Conservation (phyloP, 1,140 invertebrate species). For the Pentalonia nigronervosa region DNA sequence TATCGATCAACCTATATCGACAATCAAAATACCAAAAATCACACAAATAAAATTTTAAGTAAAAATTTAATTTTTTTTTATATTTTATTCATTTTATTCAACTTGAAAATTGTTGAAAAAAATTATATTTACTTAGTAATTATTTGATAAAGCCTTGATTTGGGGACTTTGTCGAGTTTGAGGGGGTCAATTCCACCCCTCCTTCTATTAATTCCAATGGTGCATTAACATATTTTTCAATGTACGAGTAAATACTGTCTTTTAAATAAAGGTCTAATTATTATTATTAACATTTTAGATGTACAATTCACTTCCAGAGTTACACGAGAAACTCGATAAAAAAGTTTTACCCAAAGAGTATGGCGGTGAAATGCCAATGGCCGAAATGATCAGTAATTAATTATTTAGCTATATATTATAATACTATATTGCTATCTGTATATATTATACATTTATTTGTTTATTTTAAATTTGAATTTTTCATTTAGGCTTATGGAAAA, state of each 20-base stretch:
- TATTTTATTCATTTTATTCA: no score
- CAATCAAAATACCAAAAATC: no score
- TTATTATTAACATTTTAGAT: constrained; percentile 67
- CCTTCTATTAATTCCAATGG: background rate
- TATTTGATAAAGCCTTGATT: no score
- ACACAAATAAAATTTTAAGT: no score
- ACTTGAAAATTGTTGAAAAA: no score
- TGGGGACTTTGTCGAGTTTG: background rate
- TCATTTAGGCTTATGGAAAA: constrained; percentile 70
- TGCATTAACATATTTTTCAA: background rate
- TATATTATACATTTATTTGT: background rate
- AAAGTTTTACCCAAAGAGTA: constrained; percentile 81
- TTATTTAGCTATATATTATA: background rate
- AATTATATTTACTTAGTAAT: no score
- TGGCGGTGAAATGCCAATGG: constrained; percentile 80
- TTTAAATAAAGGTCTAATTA: background rate
- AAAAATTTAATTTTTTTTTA: no score
- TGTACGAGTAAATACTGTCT: background rate
- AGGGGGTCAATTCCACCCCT: background rate
- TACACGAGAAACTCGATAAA: constrained; percentile 72
- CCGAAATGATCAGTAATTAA: constrained; percentile 77
- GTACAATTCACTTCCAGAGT: constrained; percentile 74
- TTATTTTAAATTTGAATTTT: background rate
- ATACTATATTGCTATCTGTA: background rate
- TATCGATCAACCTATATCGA: no score